Evolutionary conservation across 1,140 invertebrate genomes (phyloP), one percentile per base, ranked within the genome.

Genomic region (Elymnias hypermnestra): DNA sequence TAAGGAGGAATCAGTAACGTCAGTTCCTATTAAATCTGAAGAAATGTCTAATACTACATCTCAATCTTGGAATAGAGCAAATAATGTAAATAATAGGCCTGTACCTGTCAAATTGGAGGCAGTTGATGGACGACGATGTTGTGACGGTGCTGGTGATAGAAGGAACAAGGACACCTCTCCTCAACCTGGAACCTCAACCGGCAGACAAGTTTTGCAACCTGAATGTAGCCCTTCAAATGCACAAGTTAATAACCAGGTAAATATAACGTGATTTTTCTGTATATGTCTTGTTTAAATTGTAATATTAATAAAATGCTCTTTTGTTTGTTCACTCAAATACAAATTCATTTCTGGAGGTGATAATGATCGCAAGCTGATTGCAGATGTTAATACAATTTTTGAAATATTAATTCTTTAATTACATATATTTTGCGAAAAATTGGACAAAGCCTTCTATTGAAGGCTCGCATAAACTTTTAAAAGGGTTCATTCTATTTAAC

Each of bases 131-230:
- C 57, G 46, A 23, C 65, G 61, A 60, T 49, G 33, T 70, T 62
- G 41, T 64, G 66, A 69, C 39, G 66, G 57, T 0, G 48, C 40
- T 13, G 68, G 63, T 5, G 70, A 75, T 19, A 72, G 63, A 29
- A 31, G 45, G 36, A 37, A 47, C 9, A 63, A 65, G 36, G 63
- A 61, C 4, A 36, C 46, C 19, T 73, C 71, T 1, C 75, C 77
- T n/a, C 81, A 84, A 36, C 81, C 81, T 0, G 74, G 77, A 8
- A 65, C 81, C 1, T 82, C 77, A 50, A 61, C 69, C 13, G 62
- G 57, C 15, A 43, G 56, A 35, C 46, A 53, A 36, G 10, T 26
- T 7, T 13, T 23, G 26, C 63, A 62, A 33, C 7, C 55, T 41
- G 57, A 58, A 28, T 60, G 42, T 39, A 45, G 12, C 47, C 45